phyloP scores from a whole-genome alignment of 2,113 vertebrate genomes.

The Trichomycterus rosablanca region DNA sequence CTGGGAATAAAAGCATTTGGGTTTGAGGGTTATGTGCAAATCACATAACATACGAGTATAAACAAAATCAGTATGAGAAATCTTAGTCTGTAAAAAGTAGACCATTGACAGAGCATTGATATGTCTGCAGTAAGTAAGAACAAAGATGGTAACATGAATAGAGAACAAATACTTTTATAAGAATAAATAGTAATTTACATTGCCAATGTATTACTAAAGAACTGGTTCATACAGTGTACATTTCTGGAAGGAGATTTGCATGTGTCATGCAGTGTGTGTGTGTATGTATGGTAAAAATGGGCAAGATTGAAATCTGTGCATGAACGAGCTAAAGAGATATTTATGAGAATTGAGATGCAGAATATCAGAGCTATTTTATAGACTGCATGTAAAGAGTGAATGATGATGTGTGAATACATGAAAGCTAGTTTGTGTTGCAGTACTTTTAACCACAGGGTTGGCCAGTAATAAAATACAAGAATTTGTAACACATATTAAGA shows the following conservation, averaged over 20 bases:
- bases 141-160: slow-evolving; percentile 11
- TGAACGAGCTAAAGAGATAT: background rate
- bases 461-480: no score
- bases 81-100: background rate
- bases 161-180: slow-evolving; percentile 22
- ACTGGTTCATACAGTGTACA: slow-evolving; percentile 7
- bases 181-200: slow-evolving; percentile 8
- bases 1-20: background rate
- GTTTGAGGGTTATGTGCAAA: slow-evolving; percentile 10
- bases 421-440: slow-evolving; percentile 14
- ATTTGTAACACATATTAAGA: no score
- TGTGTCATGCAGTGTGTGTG: slow-evolving; percentile 2
- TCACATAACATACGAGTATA: background rate
- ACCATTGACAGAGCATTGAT: background rate
- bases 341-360: background rate
- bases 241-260: slow-evolving; percentile 7
- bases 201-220: slow-evolving; percentile 15
- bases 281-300: background rate
- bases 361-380: slow-evolving; percentile 18
- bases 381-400: background rate
- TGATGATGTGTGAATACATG: background rate
- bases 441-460: no score
- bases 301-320: background rate
- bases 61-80: background rate
- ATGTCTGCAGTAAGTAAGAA: background rate